Percentiles rank a stretch among this genome's conserved stretches.
These are phyloP conservation scores for Machimus rusticus DNA, from an alignment of 2,888 invertebrate genomes.

Conservation along the genomic window DNA sequence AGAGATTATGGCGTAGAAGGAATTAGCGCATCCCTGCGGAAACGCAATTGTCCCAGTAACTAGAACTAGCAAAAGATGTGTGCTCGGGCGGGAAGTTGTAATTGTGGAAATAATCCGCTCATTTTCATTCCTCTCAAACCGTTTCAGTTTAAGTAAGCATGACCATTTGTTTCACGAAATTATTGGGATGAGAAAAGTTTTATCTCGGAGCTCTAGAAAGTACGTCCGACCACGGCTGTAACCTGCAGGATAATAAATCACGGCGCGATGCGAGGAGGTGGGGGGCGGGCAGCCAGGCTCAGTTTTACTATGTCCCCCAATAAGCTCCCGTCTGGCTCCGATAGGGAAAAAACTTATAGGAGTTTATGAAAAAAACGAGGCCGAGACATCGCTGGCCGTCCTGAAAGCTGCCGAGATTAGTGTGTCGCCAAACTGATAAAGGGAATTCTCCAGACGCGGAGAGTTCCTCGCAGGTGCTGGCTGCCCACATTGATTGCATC, in stretches of 20 bases:
- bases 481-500: background rate
- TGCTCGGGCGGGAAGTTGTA: background rate
- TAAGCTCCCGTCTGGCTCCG: background rate
- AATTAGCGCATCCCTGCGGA: background rate
- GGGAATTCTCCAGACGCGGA: background rate
- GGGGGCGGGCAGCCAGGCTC: background rate
- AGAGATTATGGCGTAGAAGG: background rate
- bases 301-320: background rate
- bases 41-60: background rate
- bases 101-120: background rate
- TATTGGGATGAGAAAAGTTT: background rate
- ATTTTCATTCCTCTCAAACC: background rate
- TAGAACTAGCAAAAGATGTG: background rate
- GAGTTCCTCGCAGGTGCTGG: background rate
- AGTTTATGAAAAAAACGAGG: background rate
- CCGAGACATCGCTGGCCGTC: background rate
- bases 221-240: background rate
- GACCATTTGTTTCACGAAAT: background rate
- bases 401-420: background rate
- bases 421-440: background rate
- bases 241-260: background rate
- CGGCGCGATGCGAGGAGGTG: background rate
- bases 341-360: background rate
- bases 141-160: background rate
- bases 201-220: background rate